A percentile compares a stretch with the other conserved stretches of the same genome.
Evolutionary conservation across 1,140 invertebrate species (phyloP).

Genomic region (Luehdorfia chinensis): DNA sequence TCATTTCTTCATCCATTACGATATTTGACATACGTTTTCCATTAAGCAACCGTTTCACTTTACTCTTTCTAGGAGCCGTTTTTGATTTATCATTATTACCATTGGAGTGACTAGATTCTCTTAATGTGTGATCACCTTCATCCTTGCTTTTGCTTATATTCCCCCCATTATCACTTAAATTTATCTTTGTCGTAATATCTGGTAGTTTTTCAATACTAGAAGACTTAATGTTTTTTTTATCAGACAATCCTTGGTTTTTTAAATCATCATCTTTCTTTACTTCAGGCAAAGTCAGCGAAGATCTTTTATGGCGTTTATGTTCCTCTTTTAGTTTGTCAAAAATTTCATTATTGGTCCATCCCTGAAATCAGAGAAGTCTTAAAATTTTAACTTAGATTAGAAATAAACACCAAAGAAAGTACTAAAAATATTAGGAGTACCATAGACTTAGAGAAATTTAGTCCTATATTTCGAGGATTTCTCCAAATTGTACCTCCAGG

Average conservation of each 20-base stretch:
- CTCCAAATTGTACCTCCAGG: constrained; percentile 82
- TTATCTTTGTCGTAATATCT: constrained; percentile 37
- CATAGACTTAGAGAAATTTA: constrained; percentile 83
- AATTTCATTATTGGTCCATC: constrained; percentile 69
- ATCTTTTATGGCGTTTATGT: constrained; percentile 45
- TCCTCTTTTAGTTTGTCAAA: constrained; percentile 57
- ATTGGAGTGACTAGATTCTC: constrained; percentile 20
- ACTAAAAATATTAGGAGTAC: constrained; percentile 49
- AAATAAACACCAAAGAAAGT: too few relatives aligned
- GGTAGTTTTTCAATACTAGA: constrained; percentile 51
- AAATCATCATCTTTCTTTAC: constrained; percentile 65
- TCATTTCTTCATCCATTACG: constrained; percentile 29
- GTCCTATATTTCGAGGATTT: constrained; percentile 79
- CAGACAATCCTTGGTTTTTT: constrained; percentile 23
- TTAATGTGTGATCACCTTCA: constrained; percentile 23
- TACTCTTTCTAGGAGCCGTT: constrained; percentile 41
- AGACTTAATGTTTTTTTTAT: constrained; percentile 44
- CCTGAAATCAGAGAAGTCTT: constrained; percentile 48
- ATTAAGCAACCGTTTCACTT: constrained; percentile 56
- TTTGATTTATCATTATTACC: constrained; percentile 33
- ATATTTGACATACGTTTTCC: constrained; percentile 41
- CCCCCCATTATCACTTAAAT: constrained; percentile 17
- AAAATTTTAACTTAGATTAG: too few relatives aligned
- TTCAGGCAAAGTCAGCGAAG: constrained; percentile 68
- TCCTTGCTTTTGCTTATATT: constrained; percentile 22